Base-by-base conservation (phyloP, 2,113 vertebrate genomes). In the Rhinoderma darwinii region DNA sequence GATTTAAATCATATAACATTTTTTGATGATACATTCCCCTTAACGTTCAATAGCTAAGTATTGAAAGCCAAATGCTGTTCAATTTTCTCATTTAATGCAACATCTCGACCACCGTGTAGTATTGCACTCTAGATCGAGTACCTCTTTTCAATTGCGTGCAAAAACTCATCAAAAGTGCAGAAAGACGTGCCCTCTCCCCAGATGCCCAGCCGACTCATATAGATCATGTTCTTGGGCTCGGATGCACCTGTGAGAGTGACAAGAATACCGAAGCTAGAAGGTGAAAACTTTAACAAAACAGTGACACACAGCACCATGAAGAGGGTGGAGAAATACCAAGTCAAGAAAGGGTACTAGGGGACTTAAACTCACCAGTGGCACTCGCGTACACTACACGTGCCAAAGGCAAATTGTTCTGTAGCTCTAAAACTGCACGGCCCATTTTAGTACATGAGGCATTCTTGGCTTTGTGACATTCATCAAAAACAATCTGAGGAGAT, bases 391-490 rank as follows among this genome's bases (percentile, higher is more conserved):
- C 97, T 72, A 99, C 98, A 88, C 98, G 96, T 51, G 98, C 97
- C 89, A 89, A 91, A 27, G 97, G 98, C 92, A 99, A 94, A 84
- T 98, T 97, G 95, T 93, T 98, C 93, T 99, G 98, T 61, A 99
- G 96, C 90, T 98, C 97, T 89, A 99, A 94, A 89, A 99, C 98
- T 0, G 98, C 98, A 92, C 97, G 98, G 91, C 98, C 98, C 96
- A 99, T 99, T 92, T 99, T 99, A 80, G 98, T 99, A 79, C 97
- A 98, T 43, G 95, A 96, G 89, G 98, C 98, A 0, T 99, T 99
- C 94, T 99, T 99, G 92, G 98, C 98, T 95, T 99, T 99, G 95
- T 99, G 98, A 93, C 98, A 99, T 95, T 99, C 98, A 2, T 99
- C 98, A 86, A 99, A 99, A 89, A 99, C 95, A 27, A 99, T 99